phyloP scores from a whole-genome alignment of 2,888 invertebrate genomes.

The Opisthograptis luteolata region DNA sequence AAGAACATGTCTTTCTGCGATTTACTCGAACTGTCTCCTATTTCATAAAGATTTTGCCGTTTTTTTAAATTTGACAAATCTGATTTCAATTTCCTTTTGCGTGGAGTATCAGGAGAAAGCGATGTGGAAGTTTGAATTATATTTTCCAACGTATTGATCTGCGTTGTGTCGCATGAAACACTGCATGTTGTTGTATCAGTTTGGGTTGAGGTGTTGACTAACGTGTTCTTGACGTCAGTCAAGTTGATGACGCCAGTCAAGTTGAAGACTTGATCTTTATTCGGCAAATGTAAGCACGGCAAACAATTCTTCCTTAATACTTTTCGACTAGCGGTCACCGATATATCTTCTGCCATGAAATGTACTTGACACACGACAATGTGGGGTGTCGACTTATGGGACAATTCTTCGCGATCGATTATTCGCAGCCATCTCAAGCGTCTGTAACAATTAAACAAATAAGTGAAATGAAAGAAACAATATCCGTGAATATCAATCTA shows the following conservation, averaged over 20 bases:
- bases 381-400: neutral
- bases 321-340: neutral
- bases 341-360: constrained; percentile 2
- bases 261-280: too few species aligned
- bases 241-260: too few species aligned
- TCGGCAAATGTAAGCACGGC: constrained; percentile 10
- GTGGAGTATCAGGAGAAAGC: too few species aligned
- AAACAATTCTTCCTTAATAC: constrained; percentile 13
- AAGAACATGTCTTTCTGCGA: neutral
- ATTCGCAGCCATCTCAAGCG: constrained; percentile 7
- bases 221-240: too few species aligned
- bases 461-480: too few species aligned
- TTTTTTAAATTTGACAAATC: neutral
- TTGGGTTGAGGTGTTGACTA: neutral
- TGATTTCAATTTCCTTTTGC: too few species aligned
- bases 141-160: too few species aligned
- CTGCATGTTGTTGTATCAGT: constrained; percentile 3
- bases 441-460: constrained; percentile 12
- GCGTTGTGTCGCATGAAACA: too few species aligned
- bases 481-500: too few species aligned
- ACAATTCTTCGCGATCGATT: constrained; percentile 8
- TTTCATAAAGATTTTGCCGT: neutral
- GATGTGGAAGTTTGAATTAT: too few species aligned
- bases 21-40: neutral
- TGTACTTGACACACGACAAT: constrained; percentile 3